Conservation (phyloP, 2,797 vertebrate genomes). For the Glossophaga mutica region DNA sequence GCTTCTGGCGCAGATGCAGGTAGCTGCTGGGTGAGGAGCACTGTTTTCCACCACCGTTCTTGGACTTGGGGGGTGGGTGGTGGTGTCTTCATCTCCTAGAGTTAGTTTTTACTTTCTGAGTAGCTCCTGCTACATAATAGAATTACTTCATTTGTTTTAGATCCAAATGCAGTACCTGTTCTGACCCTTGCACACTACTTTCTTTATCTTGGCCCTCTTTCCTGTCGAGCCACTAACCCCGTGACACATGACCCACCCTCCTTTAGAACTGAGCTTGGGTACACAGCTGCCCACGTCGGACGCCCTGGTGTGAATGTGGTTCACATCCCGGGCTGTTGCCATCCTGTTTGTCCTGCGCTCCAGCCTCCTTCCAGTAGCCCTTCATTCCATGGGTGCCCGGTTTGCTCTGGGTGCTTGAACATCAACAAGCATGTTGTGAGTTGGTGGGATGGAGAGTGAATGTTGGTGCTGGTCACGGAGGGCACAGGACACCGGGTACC, state of each 20-base stretch:
- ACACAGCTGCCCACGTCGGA: not conserved
- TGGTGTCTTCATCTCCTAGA: not conserved
- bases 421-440: not conserved
- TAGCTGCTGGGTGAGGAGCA: not conserved
- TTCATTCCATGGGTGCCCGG: not conserved
- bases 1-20: not conserved
- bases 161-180: not conserved
- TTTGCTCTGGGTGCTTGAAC: not conserved
- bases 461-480: not conserved
- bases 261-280: not conserved
- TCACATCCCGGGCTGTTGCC: not conserved
- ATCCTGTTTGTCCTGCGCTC: not conserved
- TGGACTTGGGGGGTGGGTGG: not conserved
- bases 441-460: not conserved
- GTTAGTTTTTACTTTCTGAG: not conserved
- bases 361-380: not conserved
- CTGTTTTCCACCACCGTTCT: not conserved
- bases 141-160: not conserved
- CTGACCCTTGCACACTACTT: not conserved
- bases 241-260: fast-evolving
- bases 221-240: not conserved
- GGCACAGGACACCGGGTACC: not conserved
- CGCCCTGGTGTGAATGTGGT: not conserved
- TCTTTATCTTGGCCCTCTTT: not conserved
- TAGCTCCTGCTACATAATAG: not conserved